Evolutionary conservation across 1,140 invertebrate genomes (phyloP).

Genomic region (Belonocnema kinseyi): DNA sequence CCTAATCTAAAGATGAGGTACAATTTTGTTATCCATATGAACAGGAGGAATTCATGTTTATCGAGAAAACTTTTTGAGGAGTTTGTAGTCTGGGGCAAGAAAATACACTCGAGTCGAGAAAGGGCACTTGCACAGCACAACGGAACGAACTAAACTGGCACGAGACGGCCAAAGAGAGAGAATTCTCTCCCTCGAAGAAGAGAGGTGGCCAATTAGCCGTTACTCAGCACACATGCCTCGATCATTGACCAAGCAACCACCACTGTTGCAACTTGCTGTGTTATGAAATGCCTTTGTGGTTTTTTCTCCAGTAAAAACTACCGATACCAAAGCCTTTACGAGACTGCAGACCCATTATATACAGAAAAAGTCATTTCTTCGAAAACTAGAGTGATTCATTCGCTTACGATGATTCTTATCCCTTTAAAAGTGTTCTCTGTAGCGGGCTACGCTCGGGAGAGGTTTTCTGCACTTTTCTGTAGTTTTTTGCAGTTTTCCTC

Average conservation of each 20-base stretch:
- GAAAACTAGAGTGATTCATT: no score
- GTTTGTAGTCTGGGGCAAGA: not conserved
- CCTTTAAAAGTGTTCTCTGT: not conserved
- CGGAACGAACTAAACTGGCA: constrained; percentile 67
- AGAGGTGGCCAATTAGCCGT: constrained; percentile 75
- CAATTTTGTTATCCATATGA: not conserved
- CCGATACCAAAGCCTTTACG: not conserved
- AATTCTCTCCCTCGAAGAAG: constrained; percentile 64
- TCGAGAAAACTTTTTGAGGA: not conserved
- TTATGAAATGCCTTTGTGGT: constrained; percentile 33
- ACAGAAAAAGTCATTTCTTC: no score
- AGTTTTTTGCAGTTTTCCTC: no score
- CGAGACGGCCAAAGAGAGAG: constrained; percentile 59
- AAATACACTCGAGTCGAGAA: constrained; percentile 37
- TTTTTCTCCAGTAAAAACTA: not conserved
- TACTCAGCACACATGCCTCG: constrained; percentile 65
- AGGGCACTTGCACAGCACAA: constrained; percentile 49
- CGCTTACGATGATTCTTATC: not conserved
- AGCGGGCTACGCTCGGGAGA: no score
- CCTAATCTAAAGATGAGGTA: not conserved
- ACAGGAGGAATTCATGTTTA: not conserved
- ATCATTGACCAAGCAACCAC: constrained; percentile 32
- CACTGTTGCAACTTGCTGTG: constrained; percentile 32
- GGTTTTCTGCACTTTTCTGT: no score
- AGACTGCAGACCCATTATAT: no score